phyloP scores from a whole-genome alignment of 1,140 invertebrate species.

The Drosophila baimaii region DNA sequence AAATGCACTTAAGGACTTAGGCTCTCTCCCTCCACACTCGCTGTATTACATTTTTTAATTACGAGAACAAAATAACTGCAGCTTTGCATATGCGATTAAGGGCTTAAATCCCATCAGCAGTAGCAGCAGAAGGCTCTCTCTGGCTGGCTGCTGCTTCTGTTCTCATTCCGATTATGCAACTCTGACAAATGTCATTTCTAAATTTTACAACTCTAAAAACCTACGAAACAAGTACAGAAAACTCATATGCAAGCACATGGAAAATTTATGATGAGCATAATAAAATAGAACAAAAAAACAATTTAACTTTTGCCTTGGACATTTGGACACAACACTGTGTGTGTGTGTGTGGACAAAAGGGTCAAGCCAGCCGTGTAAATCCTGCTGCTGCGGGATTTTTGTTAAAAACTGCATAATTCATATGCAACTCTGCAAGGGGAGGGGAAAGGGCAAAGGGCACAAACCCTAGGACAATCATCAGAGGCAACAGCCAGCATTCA shows the following conservation, averaged over 20 bases:
- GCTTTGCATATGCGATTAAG: constrained; percentile 37
- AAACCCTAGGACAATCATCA: constrained; percentile 51
- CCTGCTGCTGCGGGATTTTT: constrained; percentile 70
- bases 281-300: constrained; percentile 73
- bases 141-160: constrained; percentile 9
- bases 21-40: background rate
- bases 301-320: constrained; percentile 71
- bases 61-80: constrained; percentile 12
- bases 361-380: constrained; percentile 63
- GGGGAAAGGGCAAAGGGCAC: background rate
- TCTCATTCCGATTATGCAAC: constrained; percentile 48
- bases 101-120: constrained; percentile 27
- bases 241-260: constrained; percentile 51
- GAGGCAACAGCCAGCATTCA: constrained; percentile 19
- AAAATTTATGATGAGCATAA: constrained; percentile 61
- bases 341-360: constrained; percentile 29
- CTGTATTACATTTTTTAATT: constrained; percentile 38
- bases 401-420: constrained; percentile 83
- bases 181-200: constrained; percentile 74
- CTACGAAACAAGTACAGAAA: constrained; percentile 24
- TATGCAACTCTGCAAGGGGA: constrained; percentile 30
- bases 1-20: constrained; percentile 77
- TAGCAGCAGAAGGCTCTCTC: too few relatives aligned
- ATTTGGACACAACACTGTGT: constrained; percentile 3
- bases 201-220: constrained; percentile 57